Base-by-base conservation (phyloP, 2,888 invertebrate genomes). In the Dicycla oo region DNA sequence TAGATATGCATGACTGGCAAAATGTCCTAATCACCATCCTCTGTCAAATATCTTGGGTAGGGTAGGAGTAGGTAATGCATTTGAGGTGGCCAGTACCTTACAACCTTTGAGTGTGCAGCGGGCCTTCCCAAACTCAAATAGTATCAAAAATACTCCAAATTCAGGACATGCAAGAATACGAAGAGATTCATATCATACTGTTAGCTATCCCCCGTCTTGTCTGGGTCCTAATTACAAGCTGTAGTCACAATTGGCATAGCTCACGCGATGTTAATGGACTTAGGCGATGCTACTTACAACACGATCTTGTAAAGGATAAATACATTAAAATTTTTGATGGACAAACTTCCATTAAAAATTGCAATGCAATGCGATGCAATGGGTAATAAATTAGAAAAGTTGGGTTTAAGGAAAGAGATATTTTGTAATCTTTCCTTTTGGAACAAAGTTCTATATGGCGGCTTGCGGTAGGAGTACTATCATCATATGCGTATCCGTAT, bases 221-320 rank as follows among this genome's bases (percentile, higher is more conserved):
- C 69, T 53, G 43, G 30, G 15, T n/a, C 72, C 51, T 75, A 75
- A 75, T 75, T 69, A 80, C 40, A 38, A 34, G 49, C 57, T 65
- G n/a, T 23, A 2, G 20, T 30, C 53, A 56, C 72, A 81, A 80
- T 80, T 80, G 80, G 38, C 54, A 49, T 45, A 40, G 23, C 69
- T 68, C 81, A 80, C 77, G 80, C 81, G 66, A 80, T 69, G 18
- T 49, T 64, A 56, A 47, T n/a, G 8, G 6, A 23, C 18, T 66
- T 30, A 7, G 13, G 8, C n/a, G 18, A 34, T 18, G 51, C 10
- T 63, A 49, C 54, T 65, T 64, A 0, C 58, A 38, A 56, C 40
- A 45, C 26, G 13, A 56, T 60, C 60, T 38, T n/a, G 15, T 23
- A 23, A 10, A 68, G 53, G 60, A 78, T 49, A 64, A 60, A 71